Evolutionary conservation across 2,888 invertebrate species (phyloP).

Genomic region (Sminthurinus aureus): DNA sequence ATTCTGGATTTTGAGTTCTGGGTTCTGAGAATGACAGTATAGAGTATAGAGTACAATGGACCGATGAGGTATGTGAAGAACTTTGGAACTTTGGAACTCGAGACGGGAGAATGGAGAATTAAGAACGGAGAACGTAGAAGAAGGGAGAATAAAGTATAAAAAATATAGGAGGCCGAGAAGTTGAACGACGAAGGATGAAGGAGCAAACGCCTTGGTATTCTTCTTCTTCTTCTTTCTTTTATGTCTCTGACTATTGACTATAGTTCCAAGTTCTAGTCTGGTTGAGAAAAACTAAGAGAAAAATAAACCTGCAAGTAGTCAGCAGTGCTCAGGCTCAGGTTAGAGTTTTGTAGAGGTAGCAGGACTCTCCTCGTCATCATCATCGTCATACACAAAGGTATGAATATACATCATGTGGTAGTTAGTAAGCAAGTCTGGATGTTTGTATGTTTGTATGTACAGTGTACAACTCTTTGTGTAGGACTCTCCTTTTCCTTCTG

Average conservation of each 20-base stretch:
- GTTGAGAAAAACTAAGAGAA: constrained; percentile 40
- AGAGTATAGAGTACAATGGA: constrained; percentile 9
- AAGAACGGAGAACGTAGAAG: constrained; percentile 11
- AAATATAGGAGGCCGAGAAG: constrained; percentile 16
- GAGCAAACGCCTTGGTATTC: constrained; percentile 43
- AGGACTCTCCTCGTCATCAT: not conserved
- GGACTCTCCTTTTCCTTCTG: not conserved
- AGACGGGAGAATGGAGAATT: constrained; percentile 15
- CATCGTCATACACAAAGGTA: too few species aligned
- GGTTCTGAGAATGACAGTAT: constrained; percentile 39
- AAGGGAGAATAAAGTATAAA: constrained; percentile 21
- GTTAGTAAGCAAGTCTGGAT: not conserved
- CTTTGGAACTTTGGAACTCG: constrained; percentile 17
- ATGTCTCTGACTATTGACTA: too few species aligned
- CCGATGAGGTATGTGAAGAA: constrained; percentile 35
- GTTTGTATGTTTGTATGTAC: not conserved
- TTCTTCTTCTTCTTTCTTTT: constrained; percentile 19
- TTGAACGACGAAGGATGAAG: constrained; percentile 34
- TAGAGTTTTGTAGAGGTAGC: not conserved
- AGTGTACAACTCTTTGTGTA: not conserved
- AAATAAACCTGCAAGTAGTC: constrained; percentile 22
- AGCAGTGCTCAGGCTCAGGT: not conserved
- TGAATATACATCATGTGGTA: too few species aligned
- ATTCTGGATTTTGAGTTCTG: too few species aligned
- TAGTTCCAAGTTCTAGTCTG: constrained; percentile 39